Percentiles rank a stretch among this genome's conserved stretches.
Conservation (phyloP, 1,140 invertebrate genomes). For the Calliphora vicina region DNA sequence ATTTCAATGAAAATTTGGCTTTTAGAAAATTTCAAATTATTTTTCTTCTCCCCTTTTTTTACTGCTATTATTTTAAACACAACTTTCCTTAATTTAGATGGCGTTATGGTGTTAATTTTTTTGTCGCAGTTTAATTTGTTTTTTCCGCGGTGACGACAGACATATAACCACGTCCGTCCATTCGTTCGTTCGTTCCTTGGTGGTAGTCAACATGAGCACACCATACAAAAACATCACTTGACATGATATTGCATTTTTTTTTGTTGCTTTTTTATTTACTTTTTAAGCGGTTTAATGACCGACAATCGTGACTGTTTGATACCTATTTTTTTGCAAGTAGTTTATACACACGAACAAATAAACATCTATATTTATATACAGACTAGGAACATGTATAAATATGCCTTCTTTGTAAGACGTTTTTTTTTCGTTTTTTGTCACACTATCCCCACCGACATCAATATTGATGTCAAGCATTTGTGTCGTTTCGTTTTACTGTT, state of each 20-base stretch:
- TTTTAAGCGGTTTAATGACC: constrained; percentile 9
- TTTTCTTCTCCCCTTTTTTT: background rate
- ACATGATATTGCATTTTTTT: background rate
- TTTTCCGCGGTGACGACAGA: background rate
- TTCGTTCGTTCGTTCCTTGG: background rate
- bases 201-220: background rate
- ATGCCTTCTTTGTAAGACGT: background rate
- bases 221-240: background rate
- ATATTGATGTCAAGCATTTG: too few species aligned
- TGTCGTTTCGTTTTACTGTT: too few species aligned
- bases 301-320: constrained; percentile 1
- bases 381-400: too few species aligned
- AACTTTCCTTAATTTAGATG: background rate
- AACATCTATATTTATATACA: too few species aligned
- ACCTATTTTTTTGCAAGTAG: background rate
- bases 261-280: background rate
- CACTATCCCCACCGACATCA: background rate
- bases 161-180: background rate
- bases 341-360: too few species aligned
- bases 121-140: background rate
- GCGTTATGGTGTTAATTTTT: background rate
- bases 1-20: too few species aligned
- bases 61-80: too few species aligned
- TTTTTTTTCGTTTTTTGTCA: background rate
- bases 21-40: too few species aligned